Conservation (phyloP, 2,888 invertebrate species). For the Meteorus colon region DNA sequence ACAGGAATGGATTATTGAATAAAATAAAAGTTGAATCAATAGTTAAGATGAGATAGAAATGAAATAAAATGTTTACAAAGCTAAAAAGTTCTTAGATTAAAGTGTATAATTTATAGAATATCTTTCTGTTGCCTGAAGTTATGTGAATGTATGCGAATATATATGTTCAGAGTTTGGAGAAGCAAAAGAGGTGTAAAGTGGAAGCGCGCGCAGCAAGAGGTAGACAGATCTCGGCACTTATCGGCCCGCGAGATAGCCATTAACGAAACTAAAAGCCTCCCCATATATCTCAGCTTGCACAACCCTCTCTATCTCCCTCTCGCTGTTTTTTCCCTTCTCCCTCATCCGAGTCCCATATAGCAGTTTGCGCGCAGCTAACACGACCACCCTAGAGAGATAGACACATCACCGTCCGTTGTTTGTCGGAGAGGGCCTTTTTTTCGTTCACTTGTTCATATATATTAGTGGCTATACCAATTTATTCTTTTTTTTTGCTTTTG, state of each 20-base stretch:
- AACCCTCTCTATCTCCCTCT: conserved; percentile 42
- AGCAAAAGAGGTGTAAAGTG: conserved; percentile 67
- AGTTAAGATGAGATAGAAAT: neutral
- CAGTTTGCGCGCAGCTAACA: conserved; percentile 13
- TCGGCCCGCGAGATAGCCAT: conserved; percentile 73
- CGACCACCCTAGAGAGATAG: conserved; percentile 66
- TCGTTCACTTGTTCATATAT: conserved; percentile 30
- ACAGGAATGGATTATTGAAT: neutral
- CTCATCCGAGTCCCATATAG: conserved; percentile 16
- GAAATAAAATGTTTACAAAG: neutral
- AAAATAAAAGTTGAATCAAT: neutral
- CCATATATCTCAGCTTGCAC: conserved; percentile 67
- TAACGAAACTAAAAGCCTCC: conserved; percentile 74
- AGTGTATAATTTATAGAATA: conserved; percentile 20
- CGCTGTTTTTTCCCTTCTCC: conserved; percentile 1
- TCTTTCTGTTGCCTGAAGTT: conserved; percentile 9
- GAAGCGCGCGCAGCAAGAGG: conserved; percentile 62
- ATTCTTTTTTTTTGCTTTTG: neutral
- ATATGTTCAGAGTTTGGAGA: conserved; percentile 26
- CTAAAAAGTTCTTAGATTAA: neutral
- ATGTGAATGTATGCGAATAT: neutral
- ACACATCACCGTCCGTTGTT: conserved; percentile 70
- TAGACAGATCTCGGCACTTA: conserved; percentile 73
- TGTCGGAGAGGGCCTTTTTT: conserved; percentile 55
- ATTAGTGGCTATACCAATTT: conserved; percentile 18